phyloP scores from a whole-genome alignment of 2,888 invertebrate genomes.

The Neoscelio sp. region DNA sequence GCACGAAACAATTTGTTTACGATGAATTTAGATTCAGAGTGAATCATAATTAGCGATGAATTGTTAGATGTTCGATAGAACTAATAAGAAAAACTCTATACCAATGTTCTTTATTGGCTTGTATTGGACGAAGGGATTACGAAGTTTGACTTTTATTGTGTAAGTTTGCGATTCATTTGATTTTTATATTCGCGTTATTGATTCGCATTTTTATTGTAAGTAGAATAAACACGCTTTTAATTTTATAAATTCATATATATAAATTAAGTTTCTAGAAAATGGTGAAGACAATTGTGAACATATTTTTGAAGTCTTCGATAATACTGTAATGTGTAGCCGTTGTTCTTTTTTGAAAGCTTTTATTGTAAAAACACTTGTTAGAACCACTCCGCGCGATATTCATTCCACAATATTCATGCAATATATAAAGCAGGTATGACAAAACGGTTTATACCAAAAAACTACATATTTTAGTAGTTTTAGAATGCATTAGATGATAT shows the following conservation, averaged over 20 bases:
- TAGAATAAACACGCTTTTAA: background rate
- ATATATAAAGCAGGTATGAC: no score
- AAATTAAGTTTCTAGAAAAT: slow-evolving; percentile 28
- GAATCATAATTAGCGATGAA: slow-evolving; percentile 22
- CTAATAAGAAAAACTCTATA: slow-evolving; percentile 27
- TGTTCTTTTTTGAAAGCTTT: no score
- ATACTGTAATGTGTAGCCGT: no score
- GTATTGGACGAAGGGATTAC: slow-evolving; percentile 39
- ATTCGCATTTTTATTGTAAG: slow-evolving; percentile 31
- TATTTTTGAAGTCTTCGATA: no score
- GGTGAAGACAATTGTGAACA: slow-evolving; percentile 5
- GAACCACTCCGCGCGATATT: no score
- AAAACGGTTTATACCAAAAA: no score
- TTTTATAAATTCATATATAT: no score
- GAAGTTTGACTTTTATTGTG: slow-evolving; percentile 43
- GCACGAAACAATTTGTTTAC: background rate
- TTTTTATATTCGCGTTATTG: slow-evolving; percentile 41
- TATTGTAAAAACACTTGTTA: no score
- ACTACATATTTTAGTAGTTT: no score
- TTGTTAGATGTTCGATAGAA: slow-evolving; percentile 25
- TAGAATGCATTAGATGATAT: no score
- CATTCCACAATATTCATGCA: no score
- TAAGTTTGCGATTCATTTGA: slow-evolving; percentile 36
- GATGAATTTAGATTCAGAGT: no score
- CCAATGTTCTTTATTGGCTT: slow-evolving; percentile 30